phyloP scores from a whole-genome alignment of 2,888 invertebrate species.

The Crioceris asparagi region DNA sequence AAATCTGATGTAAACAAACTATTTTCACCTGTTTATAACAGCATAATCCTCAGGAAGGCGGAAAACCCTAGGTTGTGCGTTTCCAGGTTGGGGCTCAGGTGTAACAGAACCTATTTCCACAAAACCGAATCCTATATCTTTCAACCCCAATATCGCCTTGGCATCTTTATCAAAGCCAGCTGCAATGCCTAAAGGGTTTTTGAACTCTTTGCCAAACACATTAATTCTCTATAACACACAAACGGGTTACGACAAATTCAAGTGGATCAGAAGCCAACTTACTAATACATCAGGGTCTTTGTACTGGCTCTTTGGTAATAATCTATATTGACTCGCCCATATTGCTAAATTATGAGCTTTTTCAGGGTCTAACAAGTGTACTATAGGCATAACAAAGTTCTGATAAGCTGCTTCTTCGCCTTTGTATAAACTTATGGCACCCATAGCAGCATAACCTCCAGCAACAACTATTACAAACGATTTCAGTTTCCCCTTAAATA shows the following conservation, averaged over 20 bases:
- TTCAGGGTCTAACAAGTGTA: constrained; percentile 68
- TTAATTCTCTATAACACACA: constrained; percentile 48
- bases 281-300: constrained; percentile 58
- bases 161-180: constrained; percentile 98
- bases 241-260: constrained; percentile 6
- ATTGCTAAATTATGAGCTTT: constrained; percentile 72
- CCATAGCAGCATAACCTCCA: constrained; percentile 55
- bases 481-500: constrained; percentile 45
- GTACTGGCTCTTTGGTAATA: constrained; percentile 51
- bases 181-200: constrained; percentile 93
- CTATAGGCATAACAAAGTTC: constrained; percentile 57
- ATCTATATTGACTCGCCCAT: constrained; percentile 60
- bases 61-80: constrained; percentile 88
- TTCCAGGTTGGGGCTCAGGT: constrained; percentile 86
- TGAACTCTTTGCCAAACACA: constrained; percentile 60
- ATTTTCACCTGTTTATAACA: constrained; percentile 68
- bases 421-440: constrained; percentile 57
- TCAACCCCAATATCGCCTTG: constrained; percentile 75
- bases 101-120: constrained; percentile 96
- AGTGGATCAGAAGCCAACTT: constrained; percentile 26
- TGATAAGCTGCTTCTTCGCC: constrained; percentile 73
- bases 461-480: constrained; percentile 54
- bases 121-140: constrained; percentile 84
- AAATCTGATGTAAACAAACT: not conserved
- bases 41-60: constrained; percentile 74